These are phyloP conservation scores for Sciurus niger DNA, from an alignment of 2,113 vertebrate genomes.

Conservation along the genomic window DNA sequence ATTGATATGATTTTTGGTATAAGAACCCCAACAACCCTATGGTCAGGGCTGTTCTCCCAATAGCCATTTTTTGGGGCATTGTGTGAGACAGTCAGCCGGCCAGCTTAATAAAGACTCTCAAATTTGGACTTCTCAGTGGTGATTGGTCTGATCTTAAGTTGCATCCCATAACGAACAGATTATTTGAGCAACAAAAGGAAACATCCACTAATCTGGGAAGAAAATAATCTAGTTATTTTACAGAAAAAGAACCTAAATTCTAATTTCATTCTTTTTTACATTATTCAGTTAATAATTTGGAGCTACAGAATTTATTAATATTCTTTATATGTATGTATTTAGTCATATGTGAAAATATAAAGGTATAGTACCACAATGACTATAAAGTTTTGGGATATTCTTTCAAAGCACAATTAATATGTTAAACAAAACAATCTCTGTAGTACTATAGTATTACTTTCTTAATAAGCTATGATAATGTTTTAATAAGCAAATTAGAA, in stretches of 20 bases:
- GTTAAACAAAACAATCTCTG: background rate
- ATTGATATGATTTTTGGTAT: too few relatives aligned
- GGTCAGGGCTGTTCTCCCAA: too few relatives aligned
- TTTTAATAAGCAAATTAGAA: conserved; percentile 16
- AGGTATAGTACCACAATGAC: background rate
- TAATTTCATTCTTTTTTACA: background rate
- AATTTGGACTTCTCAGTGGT: too few relatives aligned
- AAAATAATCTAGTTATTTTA: background rate
- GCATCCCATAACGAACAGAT: background rate
- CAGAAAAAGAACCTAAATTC: background rate
- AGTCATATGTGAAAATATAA: background rate
- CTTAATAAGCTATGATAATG: background rate
- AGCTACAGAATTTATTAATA: background rate
- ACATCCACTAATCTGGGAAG: background rate
- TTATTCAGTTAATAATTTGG: background rate
- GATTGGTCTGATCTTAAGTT: too few relatives aligned
- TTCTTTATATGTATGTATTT: background rate
- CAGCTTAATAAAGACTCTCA: too few relatives aligned
- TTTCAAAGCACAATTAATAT: background rate
- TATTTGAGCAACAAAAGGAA: background rate
- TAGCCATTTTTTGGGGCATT: too few relatives aligned
- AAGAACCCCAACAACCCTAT: too few relatives aligned
- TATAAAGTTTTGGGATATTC: background rate
- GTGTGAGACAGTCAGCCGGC: too few relatives aligned
- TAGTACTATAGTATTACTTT: background rate